These are phyloP conservation scores for Lypha dubia DNA, from an alignment of 2,888 invertebrate species.

Conservation along the genomic window DNA sequence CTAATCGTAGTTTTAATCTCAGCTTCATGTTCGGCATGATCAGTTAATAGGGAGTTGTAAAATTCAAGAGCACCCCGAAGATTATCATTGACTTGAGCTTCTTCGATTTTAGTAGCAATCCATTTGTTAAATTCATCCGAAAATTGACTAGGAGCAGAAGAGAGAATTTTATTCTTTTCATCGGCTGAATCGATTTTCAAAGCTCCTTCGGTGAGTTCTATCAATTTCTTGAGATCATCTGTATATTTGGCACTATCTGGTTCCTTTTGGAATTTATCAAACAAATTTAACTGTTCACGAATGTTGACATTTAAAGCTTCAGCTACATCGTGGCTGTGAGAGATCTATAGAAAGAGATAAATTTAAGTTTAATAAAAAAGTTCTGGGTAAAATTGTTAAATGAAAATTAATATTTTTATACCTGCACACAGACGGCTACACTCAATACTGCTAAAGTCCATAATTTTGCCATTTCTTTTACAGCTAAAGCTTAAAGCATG, in stretches of 20 bases:
- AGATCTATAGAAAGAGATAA: slow-evolving; percentile 40
- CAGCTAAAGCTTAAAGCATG: slow-evolving; percentile 32
- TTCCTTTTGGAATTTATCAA: slow-evolving; percentile 73
- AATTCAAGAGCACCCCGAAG: slow-evolving; percentile 75
- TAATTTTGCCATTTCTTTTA: slow-evolving; percentile 74
- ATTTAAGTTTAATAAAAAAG: neutral
- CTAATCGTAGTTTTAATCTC: slow-evolving; percentile 75
- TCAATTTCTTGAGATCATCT: slow-evolving; percentile 75
- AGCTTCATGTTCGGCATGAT: slow-evolving; percentile 66
- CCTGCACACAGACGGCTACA: slow-evolving; percentile 74
- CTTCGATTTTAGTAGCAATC: slow-evolving; percentile 74
- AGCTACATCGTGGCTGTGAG: slow-evolving; percentile 71
- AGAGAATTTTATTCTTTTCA: slow-evolving; percentile 74
- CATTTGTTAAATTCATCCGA: slow-evolving; percentile 76
- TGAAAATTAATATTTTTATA: slow-evolving; percentile 47
- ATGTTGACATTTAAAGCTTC: slow-evolving; percentile 76
- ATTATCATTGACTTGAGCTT: slow-evolving; percentile 74
- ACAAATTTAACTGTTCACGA: slow-evolving; percentile 76
- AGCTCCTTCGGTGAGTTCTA: slow-evolving; percentile 76
- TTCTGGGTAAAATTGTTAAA: neutral
- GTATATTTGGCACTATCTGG: slow-evolving; percentile 75
- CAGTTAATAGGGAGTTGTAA: slow-evolving; percentile 73
- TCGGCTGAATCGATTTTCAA: slow-evolving; percentile 74
- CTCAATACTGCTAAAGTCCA: slow-evolving; percentile 74
- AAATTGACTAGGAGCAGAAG: slow-evolving; percentile 73